Evolutionary conservation across 2,113 vertebrate genomes (phyloP), one percentile per base, ranked within the genome.

Genomic region (Eupsittula cactorum): DNA sequence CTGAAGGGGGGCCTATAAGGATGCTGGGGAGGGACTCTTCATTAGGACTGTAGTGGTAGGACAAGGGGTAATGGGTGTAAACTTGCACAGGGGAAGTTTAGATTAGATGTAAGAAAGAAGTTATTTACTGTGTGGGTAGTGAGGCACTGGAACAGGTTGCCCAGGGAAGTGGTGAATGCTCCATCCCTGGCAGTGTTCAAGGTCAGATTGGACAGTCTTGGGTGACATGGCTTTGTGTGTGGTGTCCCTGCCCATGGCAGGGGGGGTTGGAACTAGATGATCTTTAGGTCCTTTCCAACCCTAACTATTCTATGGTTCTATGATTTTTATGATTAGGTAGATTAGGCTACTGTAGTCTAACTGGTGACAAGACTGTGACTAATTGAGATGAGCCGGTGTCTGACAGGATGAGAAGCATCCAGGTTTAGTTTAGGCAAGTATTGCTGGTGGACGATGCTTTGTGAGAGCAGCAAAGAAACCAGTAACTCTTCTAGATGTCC

Each of bases 401-500:
- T 60, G 44, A 11, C 8, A 27, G 71, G 49, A 23, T 39, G 35
- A 19, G 33, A 71, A 47, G 33, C 67, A 47, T 31, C 62, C 1
- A 2, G 4, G 52, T 67, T 88, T 31, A 10, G 7, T 39, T 63
- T 13, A 63, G 37, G 14, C 13, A n/a, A 9, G 10, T 41, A 3
- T 41, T 33, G 13, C 44, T 24, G 29, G 24, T 47, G 31, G 19
- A 27, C 0, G 1, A 10, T 53, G 39, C 29, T 52, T 23, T 42
- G 12, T 52, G 42, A 88, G 69, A 76, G 33, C 84, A 59, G 17
- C 5, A 12, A 55, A 68, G 70, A 46, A 73, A 71, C 35, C 29
- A 17, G 33, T 35, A 44, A 28, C 0, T 0, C n/a, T 76, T 53
- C 13, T 5, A 7, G 44, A 39, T 71, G 33, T 47, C 25, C 27